Evolutionary conservation across 2,797 vertebrate species (phyloP).

Genomic region (Rallus crepitans): DNA sequence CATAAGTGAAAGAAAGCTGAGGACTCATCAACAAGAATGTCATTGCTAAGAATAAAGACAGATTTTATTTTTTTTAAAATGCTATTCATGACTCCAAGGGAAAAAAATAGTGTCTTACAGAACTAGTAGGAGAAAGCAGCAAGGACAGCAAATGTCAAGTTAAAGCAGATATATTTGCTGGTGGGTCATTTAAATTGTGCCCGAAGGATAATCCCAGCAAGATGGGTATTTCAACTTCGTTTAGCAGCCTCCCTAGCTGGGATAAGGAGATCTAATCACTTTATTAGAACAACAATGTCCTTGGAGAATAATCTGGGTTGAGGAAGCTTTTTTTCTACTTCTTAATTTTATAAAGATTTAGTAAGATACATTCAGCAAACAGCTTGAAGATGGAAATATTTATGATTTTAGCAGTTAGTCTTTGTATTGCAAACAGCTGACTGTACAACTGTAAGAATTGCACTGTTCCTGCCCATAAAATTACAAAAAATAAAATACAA

Average conservation of each 20-base stretch:
- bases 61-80: background rate
- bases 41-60: background rate
- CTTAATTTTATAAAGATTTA: constrained; percentile 13
- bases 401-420: constrained; percentile 7
- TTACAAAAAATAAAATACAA: background rate
- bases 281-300: constrained; percentile 60
- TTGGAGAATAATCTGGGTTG: constrained; percentile 51
- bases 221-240: constrained; percentile 63
- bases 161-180: constrained; percentile 69
- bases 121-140: constrained; percentile 45
- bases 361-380: background rate
- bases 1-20: background rate
- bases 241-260: constrained; percentile 71
- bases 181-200: constrained; percentile 73
- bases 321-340: background rate
- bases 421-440: background rate
- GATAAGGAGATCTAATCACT: constrained; percentile 70
- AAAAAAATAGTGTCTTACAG: constrained; percentile 13
- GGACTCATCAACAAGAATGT: background rate
- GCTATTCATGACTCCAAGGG: background rate
- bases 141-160: constrained; percentile 78
- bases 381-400: constrained; percentile 18
- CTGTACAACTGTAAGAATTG: background rate
- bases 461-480: background rate
- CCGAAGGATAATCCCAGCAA: constrained; percentile 73